A percentile compares a stretch with the other conserved stretches of the same genome.
These are phyloP conservation scores for Cyclina sinensis DNA, from an alignment of 1,140 invertebrate species.

Conservation along the genomic window DNA sequence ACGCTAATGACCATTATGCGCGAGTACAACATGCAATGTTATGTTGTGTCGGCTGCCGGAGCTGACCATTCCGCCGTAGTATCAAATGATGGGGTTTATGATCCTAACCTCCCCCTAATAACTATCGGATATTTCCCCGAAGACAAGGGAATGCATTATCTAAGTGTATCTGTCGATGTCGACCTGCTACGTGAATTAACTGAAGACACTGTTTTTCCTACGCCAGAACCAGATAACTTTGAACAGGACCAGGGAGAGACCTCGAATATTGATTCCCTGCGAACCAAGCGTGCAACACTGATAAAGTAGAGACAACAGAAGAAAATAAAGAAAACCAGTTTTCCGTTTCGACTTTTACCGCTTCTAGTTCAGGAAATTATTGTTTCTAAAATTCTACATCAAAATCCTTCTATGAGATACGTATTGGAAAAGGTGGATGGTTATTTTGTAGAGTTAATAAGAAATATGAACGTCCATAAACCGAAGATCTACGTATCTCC, in stretches of 20 bases:
- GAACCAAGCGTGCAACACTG: too few species aligned
- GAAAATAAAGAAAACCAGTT: not conserved
- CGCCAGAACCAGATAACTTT: slow-evolving; percentile 11
- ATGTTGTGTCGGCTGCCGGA: not conserved
- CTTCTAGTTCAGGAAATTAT: slow-evolving; percentile 17
- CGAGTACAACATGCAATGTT: slow-evolving; percentile 41
- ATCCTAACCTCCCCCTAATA: not conserved
- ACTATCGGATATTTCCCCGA: slow-evolving; percentile 31
- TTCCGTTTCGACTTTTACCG: not conserved
- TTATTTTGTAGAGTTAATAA: not conserved
- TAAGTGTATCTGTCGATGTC: too few species aligned
- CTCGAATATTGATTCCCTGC: too few species aligned
- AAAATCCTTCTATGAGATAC: slow-evolving; percentile 20
- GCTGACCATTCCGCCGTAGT: not conserved
- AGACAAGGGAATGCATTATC: slow-evolving; percentile 29
- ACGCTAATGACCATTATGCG: slow-evolving; percentile 34
- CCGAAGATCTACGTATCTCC: slow-evolving; percentile 13
- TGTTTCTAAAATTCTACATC: slow-evolving; percentile 16
- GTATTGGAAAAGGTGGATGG: not conserved
- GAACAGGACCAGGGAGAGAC: slow-evolving; percentile 7
- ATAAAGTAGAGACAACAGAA: slow-evolving; percentile 22
- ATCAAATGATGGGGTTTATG: slow-evolving; percentile 47
- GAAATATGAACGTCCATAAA: not conserved
- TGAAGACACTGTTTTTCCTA: not conserved
- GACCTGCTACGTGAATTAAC: too few species aligned